Conservation (phyloP, 2,797 vertebrate species). For the Eulemur mongoz region DNA sequence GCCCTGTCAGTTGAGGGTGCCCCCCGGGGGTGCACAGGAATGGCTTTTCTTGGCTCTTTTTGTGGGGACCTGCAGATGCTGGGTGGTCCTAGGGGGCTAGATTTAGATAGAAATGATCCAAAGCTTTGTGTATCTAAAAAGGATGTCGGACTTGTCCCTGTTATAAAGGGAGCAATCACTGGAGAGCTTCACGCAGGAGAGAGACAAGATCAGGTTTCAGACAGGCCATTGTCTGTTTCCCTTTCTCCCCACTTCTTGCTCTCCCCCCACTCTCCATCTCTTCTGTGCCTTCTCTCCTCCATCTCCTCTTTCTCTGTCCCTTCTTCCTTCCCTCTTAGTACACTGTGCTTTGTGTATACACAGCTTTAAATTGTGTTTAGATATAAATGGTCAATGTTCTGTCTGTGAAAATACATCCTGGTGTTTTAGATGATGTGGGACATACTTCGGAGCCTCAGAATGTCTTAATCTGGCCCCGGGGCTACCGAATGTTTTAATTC, state of each 20-base stretch:
- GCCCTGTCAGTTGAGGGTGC: background rate
- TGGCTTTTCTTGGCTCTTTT: background rate
- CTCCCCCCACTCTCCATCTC: background rate
- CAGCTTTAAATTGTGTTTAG: conserved; percentile 62
- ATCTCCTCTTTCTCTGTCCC: background rate
- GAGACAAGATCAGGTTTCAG: background rate
- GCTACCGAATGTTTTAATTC: conserved; percentile 58
- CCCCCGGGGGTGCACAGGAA: too few species aligned
- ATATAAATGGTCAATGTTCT: conserved; percentile 17
- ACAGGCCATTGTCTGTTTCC: background rate
- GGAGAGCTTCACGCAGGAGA: background rate
- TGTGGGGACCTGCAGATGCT: background rate
- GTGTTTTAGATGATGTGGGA: conserved; percentile 3
- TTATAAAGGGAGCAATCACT: background rate
- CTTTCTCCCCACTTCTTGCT: background rate
- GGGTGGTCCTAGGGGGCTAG: background rate
- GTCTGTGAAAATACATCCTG: conserved; percentile 49
- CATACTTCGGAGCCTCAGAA: conserved; percentile 36
- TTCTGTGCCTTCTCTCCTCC: background rate
- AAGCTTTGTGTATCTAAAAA: background rate
- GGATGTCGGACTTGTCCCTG: background rate
- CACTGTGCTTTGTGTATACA: background rate
- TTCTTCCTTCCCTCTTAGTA: background rate
- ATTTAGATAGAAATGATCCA: background rate
- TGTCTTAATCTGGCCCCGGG: conserved; percentile 39